Conservation (phyloP, 2,888 invertebrate species). For the Nemapogon koenigi region DNA sequence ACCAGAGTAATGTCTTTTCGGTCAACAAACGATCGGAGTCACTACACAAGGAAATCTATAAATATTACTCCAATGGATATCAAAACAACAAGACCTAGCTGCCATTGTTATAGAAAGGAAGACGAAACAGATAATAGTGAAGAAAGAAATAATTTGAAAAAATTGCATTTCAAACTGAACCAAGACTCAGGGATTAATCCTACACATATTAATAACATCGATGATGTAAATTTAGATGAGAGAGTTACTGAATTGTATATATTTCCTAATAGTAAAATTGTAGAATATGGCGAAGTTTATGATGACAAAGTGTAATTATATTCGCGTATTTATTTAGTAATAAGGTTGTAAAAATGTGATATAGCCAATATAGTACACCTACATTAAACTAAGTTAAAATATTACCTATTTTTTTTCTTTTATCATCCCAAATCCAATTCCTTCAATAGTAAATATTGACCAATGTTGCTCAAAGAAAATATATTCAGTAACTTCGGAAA, state of each 20-base stretch:
- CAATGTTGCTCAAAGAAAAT: too few relatives aligned
- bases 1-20: constrained; percentile 50
- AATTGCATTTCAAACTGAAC: too few relatives aligned
- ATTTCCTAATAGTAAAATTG: constrained; percentile 52
- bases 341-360: constrained; percentile 3
- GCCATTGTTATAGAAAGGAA: constrained; percentile 6
- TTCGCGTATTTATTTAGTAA: neutral
- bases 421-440: too few relatives aligned
- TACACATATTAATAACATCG: constrained; percentile 9
- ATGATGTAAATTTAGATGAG: constrained; percentile 34
- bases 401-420: too few relatives aligned
- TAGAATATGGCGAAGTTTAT: constrained; percentile 52
- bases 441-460: too few relatives aligned
- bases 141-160: constrained; percentile 20
- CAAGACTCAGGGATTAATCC: too few relatives aligned
- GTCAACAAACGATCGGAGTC: constrained; percentile 45
- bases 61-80: constrained; percentile 33
- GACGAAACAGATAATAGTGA: constrained; percentile 24
- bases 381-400: too few relatives aligned
- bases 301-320: constrained; percentile 55
- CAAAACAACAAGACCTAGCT: constrained; percentile 27
- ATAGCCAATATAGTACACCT: too few relatives aligned
- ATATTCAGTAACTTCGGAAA: too few relatives aligned
- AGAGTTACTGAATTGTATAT: constrained; percentile 52
- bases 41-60: constrained; percentile 42